phyloP scores from a whole-genome alignment of 2,113 vertebrate species.

The Spizaetus ornatus region DNA sequence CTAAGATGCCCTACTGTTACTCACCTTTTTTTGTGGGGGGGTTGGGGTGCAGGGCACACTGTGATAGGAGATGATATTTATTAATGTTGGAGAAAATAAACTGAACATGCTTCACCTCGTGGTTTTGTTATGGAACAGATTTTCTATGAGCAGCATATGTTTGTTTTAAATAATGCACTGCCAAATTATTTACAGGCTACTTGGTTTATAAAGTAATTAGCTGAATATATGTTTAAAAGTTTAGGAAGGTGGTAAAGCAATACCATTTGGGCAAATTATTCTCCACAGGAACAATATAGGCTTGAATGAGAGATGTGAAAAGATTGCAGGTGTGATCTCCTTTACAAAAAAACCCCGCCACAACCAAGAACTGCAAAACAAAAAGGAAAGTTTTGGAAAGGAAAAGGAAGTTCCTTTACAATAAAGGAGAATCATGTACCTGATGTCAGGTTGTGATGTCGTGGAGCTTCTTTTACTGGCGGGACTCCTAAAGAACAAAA shows the following conservation, averaged over 20 bases:
- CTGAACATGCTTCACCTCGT: neutral
- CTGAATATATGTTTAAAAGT: neutral
- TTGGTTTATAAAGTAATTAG: neutral
- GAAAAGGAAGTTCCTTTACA: neutral
- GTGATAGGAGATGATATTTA: neutral
- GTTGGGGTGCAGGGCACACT: neutral
- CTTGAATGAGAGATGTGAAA: neutral
- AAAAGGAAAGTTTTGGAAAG: neutral
- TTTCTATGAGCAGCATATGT: neutral
- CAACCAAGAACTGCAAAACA: neutral
- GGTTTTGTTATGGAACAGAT: neutral
- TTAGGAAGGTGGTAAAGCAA: neutral
- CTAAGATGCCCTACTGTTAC: neutral
- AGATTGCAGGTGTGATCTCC: neutral
- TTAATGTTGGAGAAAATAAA: neutral
- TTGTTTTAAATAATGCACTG: neutral
- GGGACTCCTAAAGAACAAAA: conserved; percentile 1
- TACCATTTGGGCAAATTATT: neutral
- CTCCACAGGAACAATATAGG: neutral
- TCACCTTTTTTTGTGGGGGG: neutral
- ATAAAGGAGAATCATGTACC: conserved; percentile 27
- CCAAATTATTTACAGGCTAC: neutral
- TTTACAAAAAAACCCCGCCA: neutral
- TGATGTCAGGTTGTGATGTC: conserved; percentile 60
- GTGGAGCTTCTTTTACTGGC: conserved; percentile 46